Evolutionary conservation across 2,888 invertebrate genomes (phyloP), one percentile per base, ranked within the genome.

Genomic region (Synanthedon vespiformis): DNA sequence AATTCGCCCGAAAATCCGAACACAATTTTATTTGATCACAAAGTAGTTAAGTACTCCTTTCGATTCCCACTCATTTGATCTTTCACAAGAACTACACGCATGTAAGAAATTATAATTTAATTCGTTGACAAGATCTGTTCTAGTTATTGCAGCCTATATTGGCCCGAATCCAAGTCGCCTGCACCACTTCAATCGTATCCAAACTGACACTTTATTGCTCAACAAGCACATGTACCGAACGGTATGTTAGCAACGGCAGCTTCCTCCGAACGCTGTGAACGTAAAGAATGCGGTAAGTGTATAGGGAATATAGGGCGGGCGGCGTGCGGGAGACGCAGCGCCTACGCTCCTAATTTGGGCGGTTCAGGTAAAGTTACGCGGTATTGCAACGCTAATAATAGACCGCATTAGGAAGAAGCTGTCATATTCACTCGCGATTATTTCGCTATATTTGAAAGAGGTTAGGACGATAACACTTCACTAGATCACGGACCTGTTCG

Each of bases 321-420:
- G 66, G 72, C 69, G 62, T 71, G 70, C 67, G 70, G 69, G 63
- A 70, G 77, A 70, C 79, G 76, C 62, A 67, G 76, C 62, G 68
- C 62, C 74, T 77, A 77, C 85, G 83, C 85, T 74, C 89, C 89
- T 89, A 89, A 89, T 88, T 88, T 88, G 85, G 88, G 76, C 70
- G 74, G 80, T 82, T 74, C 87, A 87, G 87, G 88, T 87, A 86
- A 86, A 84, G 81, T 86, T 85, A 85, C 87, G 70, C 65, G 57
- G 72, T 58, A 69, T 68, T 84, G 81, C 82, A 83, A 67, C 68
- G 73, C 81, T 85, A 85, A 75, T 77, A 74, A 81, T 87, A 87
- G 80, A 68, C 64, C 63, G 74, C 78, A 77, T 75, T 68, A 62
- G 74, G 73, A 77, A 72, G 76, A 70, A 77, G 75, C 71, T 72